A percentile compares a stretch with the other conserved stretches of the same genome.
phyloP scores from a whole-genome alignment of 2,888 invertebrate species.

The Hermaeophaga mercurialis region DNA sequence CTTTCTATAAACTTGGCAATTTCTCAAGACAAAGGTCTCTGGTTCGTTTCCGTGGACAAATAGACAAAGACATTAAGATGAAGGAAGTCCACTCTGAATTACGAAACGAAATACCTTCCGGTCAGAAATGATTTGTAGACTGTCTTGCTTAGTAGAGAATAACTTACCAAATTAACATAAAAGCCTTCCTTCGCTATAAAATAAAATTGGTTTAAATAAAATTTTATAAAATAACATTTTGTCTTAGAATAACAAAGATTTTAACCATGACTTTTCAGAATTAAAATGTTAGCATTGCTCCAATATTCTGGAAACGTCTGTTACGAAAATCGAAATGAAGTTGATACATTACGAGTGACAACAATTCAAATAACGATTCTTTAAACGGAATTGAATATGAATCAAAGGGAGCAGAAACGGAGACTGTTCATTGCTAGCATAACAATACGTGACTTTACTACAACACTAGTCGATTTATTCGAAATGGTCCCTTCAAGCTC shows the following conservation, averaged over 20 bases:
- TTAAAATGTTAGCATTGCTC: too few relatives aligned
- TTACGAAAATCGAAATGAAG: too few relatives aligned
- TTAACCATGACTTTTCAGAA: too few relatives aligned
- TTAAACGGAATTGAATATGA: slow-evolving; percentile 54
- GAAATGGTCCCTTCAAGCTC: slow-evolving; percentile 55
- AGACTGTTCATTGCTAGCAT: slow-evolving; percentile 56
- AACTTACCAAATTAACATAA: neutral
- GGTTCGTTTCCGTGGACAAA: slow-evolving; percentile 7
- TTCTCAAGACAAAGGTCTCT: slow-evolving; percentile 18
- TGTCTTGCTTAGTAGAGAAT: slow-evolving; percentile 5
- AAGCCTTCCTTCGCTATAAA: neutral
- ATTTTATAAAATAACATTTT: too few relatives aligned
- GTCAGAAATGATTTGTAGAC: slow-evolving; percentile 39
- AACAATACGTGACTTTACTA: slow-evolving; percentile 56
- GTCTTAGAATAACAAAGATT: too few relatives aligned
- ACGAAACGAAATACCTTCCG: slow-evolving; percentile 50
- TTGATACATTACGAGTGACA: slow-evolving; percentile 39
- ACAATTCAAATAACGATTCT: slow-evolving; percentile 35
- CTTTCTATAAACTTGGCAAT: neutral
- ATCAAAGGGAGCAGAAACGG: slow-evolving; percentile 54
- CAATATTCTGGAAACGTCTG: too few relatives aligned
- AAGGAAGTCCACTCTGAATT: slow-evolving; percentile 48
- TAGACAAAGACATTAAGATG: slow-evolving; percentile 37
- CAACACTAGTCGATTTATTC: slow-evolving; percentile 58
- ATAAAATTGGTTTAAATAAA: too few relatives aligned